phyloP scores from a whole-genome alignment of 2,797 vertebrate species.

The Syndactyla subalaris region DNA sequence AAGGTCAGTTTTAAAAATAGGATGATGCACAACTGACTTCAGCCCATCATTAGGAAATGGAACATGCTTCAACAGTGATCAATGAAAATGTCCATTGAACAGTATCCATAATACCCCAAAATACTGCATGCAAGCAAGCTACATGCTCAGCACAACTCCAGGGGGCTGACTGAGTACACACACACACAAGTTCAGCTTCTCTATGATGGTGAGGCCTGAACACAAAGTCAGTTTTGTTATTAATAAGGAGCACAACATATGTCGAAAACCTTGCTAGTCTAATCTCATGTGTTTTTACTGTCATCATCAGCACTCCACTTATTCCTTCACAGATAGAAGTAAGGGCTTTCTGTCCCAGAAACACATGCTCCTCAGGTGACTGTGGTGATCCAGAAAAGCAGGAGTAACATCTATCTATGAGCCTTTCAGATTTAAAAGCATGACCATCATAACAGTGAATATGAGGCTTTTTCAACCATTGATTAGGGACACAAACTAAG shows the following conservation, averaged over 20 bases:
- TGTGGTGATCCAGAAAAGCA: neutral
- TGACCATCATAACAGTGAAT: fast-evolving
- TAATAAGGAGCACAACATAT: neutral
- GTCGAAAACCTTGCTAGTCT: neutral
- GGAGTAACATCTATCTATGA: neutral
- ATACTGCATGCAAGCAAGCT: neutral
- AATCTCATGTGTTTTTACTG: neutral
- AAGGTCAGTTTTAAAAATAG: neutral
- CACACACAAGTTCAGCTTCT: neutral
- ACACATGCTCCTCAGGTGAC: neutral
- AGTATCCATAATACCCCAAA: neutral
- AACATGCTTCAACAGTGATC: neutral
- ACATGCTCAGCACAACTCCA: neutral
- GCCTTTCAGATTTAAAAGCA: neutral
- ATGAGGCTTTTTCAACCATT: neutral
- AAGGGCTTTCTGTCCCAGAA: neutral
- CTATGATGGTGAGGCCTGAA: fast-evolving
- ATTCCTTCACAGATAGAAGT: neutral
- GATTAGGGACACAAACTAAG: neutral
- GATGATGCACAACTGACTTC: neutral
- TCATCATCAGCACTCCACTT: neutral
- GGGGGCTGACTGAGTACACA: neutral
- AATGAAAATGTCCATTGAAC: neutral
- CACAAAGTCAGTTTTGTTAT: neutral
- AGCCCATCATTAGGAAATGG: neutral